Evolutionary conservation across 1,140 invertebrate species (phyloP).

Genomic region (Rhynchophorus ferrugineus): DNA sequence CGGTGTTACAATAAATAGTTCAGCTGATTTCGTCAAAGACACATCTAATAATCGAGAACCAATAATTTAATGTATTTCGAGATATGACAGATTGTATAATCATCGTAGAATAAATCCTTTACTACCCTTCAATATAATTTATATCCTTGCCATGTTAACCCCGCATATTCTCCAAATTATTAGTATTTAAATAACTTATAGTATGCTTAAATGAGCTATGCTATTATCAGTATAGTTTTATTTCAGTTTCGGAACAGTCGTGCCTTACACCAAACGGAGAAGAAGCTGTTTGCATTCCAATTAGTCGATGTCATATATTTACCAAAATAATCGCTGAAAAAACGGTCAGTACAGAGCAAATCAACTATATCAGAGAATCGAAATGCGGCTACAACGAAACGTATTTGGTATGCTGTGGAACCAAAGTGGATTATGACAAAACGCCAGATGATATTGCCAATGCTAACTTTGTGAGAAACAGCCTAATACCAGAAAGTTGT

Average conservation of each 20-base stretch:
- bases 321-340: background rate
- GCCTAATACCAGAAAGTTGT: background rate
- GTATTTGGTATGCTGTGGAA: conserved; percentile 24
- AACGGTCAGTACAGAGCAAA: background rate
- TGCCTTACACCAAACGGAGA: conserved; percentile 27
- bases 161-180: no score
- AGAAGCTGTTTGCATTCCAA: conserved; percentile 21
- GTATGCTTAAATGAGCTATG: no score
- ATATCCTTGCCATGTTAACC: no score
- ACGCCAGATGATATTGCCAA: background rate
- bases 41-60: no score
- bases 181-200: no score
- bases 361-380: conserved; percentile 34
- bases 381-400: conserved; percentile 25
- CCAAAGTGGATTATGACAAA: conserved; percentile 1
- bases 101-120: no score
- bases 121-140: no score
- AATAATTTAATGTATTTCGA: no score
- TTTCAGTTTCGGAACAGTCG: background rate
- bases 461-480: background rate
- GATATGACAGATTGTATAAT: no score
- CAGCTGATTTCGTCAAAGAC: no score
- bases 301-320: conserved; percentile 11
- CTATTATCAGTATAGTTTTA: background rate
- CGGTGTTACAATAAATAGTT: no score